Percentiles rank a stretch among this genome's conserved stretches.
Evolutionary conservation across 1,140 invertebrate species (phyloP).

Genomic region (Formica selysi): DNA sequence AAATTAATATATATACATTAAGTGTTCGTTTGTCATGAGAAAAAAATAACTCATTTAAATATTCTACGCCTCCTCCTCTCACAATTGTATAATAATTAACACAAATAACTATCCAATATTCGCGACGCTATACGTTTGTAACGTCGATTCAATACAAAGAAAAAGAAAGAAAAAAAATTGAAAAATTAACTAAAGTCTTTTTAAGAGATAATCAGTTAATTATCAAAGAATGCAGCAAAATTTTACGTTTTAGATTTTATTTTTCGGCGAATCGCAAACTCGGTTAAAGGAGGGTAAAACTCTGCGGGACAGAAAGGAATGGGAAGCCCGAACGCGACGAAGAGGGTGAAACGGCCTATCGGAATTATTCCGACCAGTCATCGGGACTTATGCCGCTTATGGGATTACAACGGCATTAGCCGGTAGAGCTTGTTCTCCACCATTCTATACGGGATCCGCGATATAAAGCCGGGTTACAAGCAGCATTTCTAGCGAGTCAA

Average conservation of each 20-base stretch:
- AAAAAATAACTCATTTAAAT: background rate
- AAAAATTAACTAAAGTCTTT: background rate
- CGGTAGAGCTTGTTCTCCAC: slow-evolving; percentile 80
- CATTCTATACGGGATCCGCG: slow-evolving; percentile 72
- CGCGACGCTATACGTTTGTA: background rate
- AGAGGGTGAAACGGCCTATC: slow-evolving; percentile 77
- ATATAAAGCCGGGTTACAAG: slow-evolving; percentile 66
- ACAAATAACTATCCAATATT: too few species aligned
- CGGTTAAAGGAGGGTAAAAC: background rate
- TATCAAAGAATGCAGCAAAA: background rate
- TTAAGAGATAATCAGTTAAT: background rate
- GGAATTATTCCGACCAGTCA: slow-evolving; percentile 83
- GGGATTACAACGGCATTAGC: slow-evolving; percentile 83
- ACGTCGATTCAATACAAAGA: background rate
- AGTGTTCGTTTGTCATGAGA: background rate
- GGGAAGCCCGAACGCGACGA: slow-evolving; percentile 32
- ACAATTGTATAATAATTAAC: too few species aligned
- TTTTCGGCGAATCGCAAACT: slow-evolving; percentile 33
- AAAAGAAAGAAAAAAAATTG: background rate
- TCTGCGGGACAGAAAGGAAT: slow-evolving; percentile 37
- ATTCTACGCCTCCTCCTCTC: background rate
- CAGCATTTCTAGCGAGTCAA: slow-evolving; percentile 47
- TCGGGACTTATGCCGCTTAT: slow-evolving; percentile 83
- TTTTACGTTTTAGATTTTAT: slow-evolving; percentile 2
- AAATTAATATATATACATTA: background rate